Percentiles rank a stretch among this genome's conserved stretches.
These are phyloP conservation scores for Rhinoderma darwinii DNA, from an alignment of 2,113 vertebrate genomes.

Conservation along the genomic window DNA sequence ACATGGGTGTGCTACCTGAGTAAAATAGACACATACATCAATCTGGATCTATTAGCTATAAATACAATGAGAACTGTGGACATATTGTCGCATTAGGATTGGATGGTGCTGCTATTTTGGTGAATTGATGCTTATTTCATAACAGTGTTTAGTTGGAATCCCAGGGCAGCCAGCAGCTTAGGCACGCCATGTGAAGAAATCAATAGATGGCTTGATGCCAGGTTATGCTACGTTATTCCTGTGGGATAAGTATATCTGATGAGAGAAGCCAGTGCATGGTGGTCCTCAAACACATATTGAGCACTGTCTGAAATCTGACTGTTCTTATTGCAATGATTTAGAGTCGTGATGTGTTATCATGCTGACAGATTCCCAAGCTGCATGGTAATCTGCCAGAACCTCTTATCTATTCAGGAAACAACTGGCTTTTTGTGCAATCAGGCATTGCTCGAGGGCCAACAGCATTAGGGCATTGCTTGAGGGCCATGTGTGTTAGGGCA, in stretches of 20 bases:
- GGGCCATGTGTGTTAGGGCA: no score
- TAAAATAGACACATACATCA: not conserved
- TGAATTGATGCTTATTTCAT: slow-evolving; percentile 50
- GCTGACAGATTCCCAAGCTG: not conserved
- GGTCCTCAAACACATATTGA: slow-evolving; percentile 22
- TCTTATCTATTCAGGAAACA: not conserved
- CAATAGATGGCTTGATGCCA: slow-evolving; percentile 50
- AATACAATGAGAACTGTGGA: not conserved
- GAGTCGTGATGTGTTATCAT: not conserved
- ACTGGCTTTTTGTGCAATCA: not conserved
- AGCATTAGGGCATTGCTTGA: no score
- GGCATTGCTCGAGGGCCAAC: not conserved
- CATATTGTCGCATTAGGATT: not conserved
- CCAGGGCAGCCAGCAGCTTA: slow-evolving; percentile 59
- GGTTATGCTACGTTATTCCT: slow-evolving; percentile 41
- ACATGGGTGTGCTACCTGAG: not conserved
- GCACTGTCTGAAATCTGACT: slow-evolving; percentile 64
- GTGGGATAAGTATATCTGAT: slow-evolving; percentile 60
- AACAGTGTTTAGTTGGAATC: slow-evolving; percentile 61
- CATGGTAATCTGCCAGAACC: not conserved
- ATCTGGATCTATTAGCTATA: not conserved
- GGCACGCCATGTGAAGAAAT: slow-evolving; percentile 59
- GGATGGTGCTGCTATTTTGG: slow-evolving; percentile 54
- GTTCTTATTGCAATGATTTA: not conserved
- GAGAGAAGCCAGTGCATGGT: slow-evolving; percentile 43